Evolutionary conservation across 2,888 invertebrate species (phyloP).

Genomic region (Dryobota labecula): DNA sequence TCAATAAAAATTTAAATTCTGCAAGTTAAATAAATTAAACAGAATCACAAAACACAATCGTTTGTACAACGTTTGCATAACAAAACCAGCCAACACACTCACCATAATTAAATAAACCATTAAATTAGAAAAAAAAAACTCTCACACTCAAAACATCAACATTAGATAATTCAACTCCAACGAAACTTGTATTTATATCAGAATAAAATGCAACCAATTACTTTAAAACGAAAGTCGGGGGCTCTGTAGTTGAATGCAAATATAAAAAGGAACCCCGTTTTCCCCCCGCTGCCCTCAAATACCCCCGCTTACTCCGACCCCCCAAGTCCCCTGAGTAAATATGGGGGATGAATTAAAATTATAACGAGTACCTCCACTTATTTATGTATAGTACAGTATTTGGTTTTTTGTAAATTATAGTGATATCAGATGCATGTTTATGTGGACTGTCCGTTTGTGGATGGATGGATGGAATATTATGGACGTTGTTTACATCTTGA

Average conservation of each 20-base stretch:
- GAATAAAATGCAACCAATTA: conserved; percentile 84
- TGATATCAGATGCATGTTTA: conserved; percentile 1
- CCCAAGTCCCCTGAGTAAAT: conserved; percentile 67
- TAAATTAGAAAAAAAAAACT: neutral
- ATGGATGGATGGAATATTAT: neutral
- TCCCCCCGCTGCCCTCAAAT: conserved; percentile 28
- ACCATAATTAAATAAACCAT: conserved; percentile 17
- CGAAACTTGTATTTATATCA: conserved; percentile 58
- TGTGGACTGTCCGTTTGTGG: neutral
- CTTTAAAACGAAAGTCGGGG: conserved; percentile 81
- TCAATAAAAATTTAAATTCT: neutral
- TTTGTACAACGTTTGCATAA: neutral
- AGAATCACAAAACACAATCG: neutral
- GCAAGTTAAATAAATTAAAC: neutral
- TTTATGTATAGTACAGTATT: conserved; percentile 46
- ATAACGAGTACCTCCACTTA: conserved; percentile 73
- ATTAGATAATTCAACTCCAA: conserved; percentile 43
- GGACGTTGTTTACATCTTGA: neutral
- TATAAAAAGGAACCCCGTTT: conserved; percentile 64
- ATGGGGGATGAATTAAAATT: conserved; percentile 80
- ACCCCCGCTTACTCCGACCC: conserved; percentile 53
- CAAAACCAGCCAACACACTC: neutral
- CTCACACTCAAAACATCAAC: neutral
- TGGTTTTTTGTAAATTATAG: conserved; percentile 35
- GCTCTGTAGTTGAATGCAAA: conserved; percentile 81